Evolutionary conservation across 2,113 vertebrate genomes (phyloP).

Genomic region (Scomber colias): DNA sequence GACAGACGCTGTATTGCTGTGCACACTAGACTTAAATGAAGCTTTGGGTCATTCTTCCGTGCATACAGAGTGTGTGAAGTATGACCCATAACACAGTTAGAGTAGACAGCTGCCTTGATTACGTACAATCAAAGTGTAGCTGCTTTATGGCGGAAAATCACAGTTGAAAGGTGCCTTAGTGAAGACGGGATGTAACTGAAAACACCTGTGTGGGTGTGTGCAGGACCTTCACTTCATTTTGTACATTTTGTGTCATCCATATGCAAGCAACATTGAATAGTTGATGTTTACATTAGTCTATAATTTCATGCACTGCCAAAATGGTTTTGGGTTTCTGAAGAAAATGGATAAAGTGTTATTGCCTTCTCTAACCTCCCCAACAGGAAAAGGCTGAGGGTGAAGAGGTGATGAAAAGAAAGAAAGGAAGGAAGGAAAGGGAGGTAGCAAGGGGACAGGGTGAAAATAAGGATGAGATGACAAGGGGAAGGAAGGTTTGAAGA

Average conservation of each 20-base stretch:
- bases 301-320: neutral
- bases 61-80: neutral
- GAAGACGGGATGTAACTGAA: neutral
- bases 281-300: neutral
- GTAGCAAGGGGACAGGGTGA: neutral
- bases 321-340: neutral
- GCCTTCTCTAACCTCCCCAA: neutral
- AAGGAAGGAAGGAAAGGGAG: constrained; percentile 23
- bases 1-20: neutral
- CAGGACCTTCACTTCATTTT: neutral
- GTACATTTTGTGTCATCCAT: neutral
- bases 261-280: neutral
- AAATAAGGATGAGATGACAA: constrained; percentile 33
- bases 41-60: constrained; percentile 6
- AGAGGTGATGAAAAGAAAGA: constrained; percentile 25
- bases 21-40: neutral
- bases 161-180: neutral
- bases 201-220: neutral
- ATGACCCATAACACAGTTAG: neutral
- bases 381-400: constrained; percentile 5
- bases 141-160: constrained; percentile 5
- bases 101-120: neutral
- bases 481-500: constrained; percentile 15
- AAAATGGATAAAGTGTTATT: neutral
- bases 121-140: neutral